Evolutionary conservation across 2,888 invertebrate genomes (phyloP), one percentile per base, ranked within the genome.

Genomic region (Galerucella pusilla): DNA sequence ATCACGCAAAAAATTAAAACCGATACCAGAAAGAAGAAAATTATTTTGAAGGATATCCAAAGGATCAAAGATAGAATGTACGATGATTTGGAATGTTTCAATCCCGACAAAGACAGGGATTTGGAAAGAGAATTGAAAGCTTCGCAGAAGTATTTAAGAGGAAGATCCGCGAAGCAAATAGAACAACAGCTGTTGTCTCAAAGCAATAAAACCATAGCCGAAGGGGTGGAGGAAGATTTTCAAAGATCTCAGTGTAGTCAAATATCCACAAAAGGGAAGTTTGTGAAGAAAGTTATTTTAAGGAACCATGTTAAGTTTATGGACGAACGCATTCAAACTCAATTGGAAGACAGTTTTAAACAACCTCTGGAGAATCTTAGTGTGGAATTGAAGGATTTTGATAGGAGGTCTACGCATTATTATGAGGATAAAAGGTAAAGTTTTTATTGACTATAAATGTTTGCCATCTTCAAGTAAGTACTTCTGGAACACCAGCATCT

Each of bases 391-490:
- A 91, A 90, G 80, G 89, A 90, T 82, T 93, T 92, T 83, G 91
- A 93, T 81, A 88, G 90, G 82, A 89, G 91, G 80, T 91, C 90
- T 78, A 89, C 90, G 68, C 88, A 87, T 82, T 90, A 91, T 86
- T 89, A 90, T 83, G 86, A 90, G 80, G 91, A 93, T 83, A 90
- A 90, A 89, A 93, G 94, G 94, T 94, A 89, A 87, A 78, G 78
- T 74, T 74, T 75, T 74, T 79, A 78, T 78, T 79, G 78, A 78
- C 74, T 57, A 16, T 77, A 71, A 35, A 35, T 35, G 0, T 35
- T 6, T 35, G 6, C 35, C 28, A 28, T 28, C 28, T 28, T 28
- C 28, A 28, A 28, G 28, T 28, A 28, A 28, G 28, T 28, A 28
- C 28, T 35, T 5, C 35, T 35, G 35, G 4, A 35, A 35, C 35